A percentile compares a stretch with the other conserved stretches of the same genome.
Conservation (phyloP, 2,113 vertebrate species). For the cat (Felis catus) region F.catus_Fca126_mat1.0 CM031419.1:99249001-99249500, state of each 20-base stretch:
- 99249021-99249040: background rate
- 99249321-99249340: background rate
- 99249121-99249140: background rate
- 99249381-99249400: background rate
- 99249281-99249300: slow-evolving; percentile 3
- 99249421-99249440: background rate
- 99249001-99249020: background rate
- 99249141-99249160: background rate
- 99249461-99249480: background rate
- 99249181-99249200: background rate
- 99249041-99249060: background rate
- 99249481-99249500: background rate
- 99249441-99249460: background rate
- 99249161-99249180: background rate
- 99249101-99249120: background rate
- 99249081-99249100: background rate
- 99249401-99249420: background rate
- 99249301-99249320: background rate
- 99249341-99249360: background rate
- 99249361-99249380: background rate
- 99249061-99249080: background rate
- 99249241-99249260: slow-evolving; percentile 1
- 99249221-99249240: background rate
- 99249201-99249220: background rate
- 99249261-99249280: background rate